Evolutionary conservation across 2,797 vertebrate genomes (phyloP), one percentile per base, ranked within the genome.

Genomic region (Tarsius wallacei): DNA sequence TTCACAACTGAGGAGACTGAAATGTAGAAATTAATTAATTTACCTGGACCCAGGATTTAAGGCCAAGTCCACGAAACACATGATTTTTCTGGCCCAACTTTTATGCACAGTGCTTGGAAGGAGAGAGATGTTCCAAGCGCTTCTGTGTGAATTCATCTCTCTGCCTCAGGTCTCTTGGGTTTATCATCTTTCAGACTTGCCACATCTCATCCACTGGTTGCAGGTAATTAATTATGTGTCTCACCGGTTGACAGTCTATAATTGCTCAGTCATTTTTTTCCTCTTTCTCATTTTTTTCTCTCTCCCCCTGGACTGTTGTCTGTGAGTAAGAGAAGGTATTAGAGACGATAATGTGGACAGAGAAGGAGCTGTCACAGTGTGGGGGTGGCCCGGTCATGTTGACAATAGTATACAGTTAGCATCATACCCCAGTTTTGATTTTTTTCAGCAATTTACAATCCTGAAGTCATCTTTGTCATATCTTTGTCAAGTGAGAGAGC

Each of bases 11-110:
- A 92, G 36, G n/a, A 81, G 19, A 33, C 68, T 70, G 68, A 83
- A 55, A 71, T 80, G 74, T 59, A 80, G 70, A 94, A 55, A 86
- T 57, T 80, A 76, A 73, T 91, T 90, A 74, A 22, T 86, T 88
- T 83, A 68, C 24, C 49, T 57, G 63, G 51, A 83, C 47, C 83
- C 16, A 13, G 57, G 24, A 55, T 76, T 84, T 90, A 90, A 86
- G 24, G 74, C 26, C 73, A 80, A 68, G 64, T 16, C 16, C 74
- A 47, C 28, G 57, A 14, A 78, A 31, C 82, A 5, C n/a, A 3
- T 7, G 36, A 49, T 14, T 96, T 87, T 76, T 59, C 88, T 26
- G 28, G 55, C 21, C 9, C 7, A 49, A 78, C 36, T 33, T 47
- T 57, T 21, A 13, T 22, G 12, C 57, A 11, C 74, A 49, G 64